phyloP scores from a whole-genome alignment of 2,888 invertebrate genomes.

The Apotomis betuletana region DNA sequence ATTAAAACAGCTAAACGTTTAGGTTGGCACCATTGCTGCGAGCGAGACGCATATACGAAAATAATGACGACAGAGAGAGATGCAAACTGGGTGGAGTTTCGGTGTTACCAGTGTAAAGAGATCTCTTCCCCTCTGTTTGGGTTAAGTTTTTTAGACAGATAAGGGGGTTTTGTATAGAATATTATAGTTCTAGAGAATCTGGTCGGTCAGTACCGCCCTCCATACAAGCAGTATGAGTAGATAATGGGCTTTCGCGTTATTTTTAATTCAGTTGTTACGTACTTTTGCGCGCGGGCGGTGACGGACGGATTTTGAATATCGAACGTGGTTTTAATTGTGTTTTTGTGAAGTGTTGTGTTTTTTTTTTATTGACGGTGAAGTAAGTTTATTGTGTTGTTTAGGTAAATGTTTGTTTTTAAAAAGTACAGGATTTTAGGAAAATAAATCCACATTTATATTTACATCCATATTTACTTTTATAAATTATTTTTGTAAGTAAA shows the following conservation, averaged over 20 bases:
- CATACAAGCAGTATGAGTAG: constrained; percentile 73
- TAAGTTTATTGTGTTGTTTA: constrained; percentile 19
- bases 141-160: constrained; percentile 4
- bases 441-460: no score
- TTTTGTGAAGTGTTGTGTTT: constrained; percentile 41
- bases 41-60: constrained; percentile 18
- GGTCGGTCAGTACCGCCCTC: constrained; percentile 67
- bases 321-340: constrained; percentile 45
- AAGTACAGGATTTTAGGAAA: not conserved
- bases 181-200: constrained; percentile 45
- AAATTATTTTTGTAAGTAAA: no score
- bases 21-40: constrained; percentile 25
- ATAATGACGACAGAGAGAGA: constrained; percentile 14
- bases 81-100: constrained; percentile 34
- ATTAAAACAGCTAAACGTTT: constrained; percentile 33
- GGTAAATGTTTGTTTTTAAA: not conserved
- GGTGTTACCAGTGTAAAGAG: constrained; percentile 29
- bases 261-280: constrained; percentile 79
- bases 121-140: not conserved
- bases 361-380: constrained; percentile 38
- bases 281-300: constrained; percentile 57
- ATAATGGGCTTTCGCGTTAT: constrained; percentile 72
- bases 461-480: no score
- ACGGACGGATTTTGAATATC: constrained; percentile 48
- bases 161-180: constrained; percentile 12